phyloP scores from a whole-genome alignment of 23 tunicate species.

The Aplidium turbinatum region DNA sequence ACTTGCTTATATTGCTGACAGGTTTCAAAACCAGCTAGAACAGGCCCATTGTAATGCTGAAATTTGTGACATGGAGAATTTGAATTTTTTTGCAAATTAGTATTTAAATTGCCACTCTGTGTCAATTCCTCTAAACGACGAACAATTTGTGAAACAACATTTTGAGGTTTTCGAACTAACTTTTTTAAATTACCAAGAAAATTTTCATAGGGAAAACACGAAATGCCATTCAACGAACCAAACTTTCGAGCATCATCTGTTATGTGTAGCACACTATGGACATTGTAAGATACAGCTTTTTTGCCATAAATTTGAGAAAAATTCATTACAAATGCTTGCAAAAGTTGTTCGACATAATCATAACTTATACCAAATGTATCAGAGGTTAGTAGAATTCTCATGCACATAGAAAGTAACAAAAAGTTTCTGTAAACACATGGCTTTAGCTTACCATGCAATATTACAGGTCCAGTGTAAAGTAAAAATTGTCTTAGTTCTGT shows the following conservation, averaged over 20 bases:
- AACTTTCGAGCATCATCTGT: too few relatives aligned
- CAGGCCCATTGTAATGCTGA: constrained; percentile 29
- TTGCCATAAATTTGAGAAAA: too few relatives aligned
- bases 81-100: not conserved
- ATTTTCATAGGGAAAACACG: constrained; percentile 8
- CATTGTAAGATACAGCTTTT: too few relatives aligned
- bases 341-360: too few relatives aligned
- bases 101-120: not conserved
- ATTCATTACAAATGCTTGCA: too few relatives aligned
- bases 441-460: not conserved
- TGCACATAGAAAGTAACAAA: constrained; percentile 9
- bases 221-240: not conserved
- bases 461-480: constrained; percentile 24
- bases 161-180: constrained; percentile 6
- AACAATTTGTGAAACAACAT: not conserved
- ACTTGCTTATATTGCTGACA: constrained; percentile 11
- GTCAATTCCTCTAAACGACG: constrained; percentile 11
- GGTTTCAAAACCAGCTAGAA: not conserved
- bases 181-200: not conserved
- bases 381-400: too few relatives aligned
- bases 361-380: too few relatives aligned
- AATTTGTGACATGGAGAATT: not conserved
- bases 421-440: constrained; percentile 1
- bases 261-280: constrained; percentile 32
- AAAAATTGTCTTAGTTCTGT: constrained; percentile 32